Percentiles rank a stretch among this genome's conserved stretches.
Evolutionary conservation across 1,140 invertebrate genomes (phyloP).

Genomic region (Pentalonia nigronervosa): DNA sequence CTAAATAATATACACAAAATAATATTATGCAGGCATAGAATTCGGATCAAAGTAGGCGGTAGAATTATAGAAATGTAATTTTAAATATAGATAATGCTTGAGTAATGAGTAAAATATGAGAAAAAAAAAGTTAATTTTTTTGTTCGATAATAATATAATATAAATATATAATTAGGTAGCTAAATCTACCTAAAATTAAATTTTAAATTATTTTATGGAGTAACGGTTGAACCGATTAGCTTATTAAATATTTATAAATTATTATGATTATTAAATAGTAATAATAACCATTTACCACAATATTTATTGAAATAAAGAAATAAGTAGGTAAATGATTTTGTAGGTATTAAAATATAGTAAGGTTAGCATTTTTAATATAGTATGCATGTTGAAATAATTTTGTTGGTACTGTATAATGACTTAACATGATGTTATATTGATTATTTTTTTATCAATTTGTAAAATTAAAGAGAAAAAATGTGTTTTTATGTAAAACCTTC

Average conservation of each 20-base stretch:
- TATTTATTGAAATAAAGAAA: neutral
- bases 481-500: no score
- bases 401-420: accelerated
- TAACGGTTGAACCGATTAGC: neutral
- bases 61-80: no score
- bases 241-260: no score
- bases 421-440: neutral
- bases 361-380: neutral
- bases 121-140: neutral
- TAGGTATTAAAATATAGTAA: neutral
- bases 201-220: neutral
- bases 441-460: neutral
- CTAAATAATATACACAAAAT: neutral
- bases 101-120: neutral
- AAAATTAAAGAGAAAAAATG: neutral
- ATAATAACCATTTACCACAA: neutral
- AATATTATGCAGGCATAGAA: neutral
- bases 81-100: no score
- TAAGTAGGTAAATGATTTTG: neutral
- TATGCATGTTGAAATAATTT: neutral
- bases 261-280: neutral
- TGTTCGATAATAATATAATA: neutral
- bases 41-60: neutral
- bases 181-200: neutral
- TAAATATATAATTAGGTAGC: neutral